Evolutionary conservation across 2,113 vertebrate species (phyloP).

Genomic region (Speoplatyrhinus poulsoni): DNA sequence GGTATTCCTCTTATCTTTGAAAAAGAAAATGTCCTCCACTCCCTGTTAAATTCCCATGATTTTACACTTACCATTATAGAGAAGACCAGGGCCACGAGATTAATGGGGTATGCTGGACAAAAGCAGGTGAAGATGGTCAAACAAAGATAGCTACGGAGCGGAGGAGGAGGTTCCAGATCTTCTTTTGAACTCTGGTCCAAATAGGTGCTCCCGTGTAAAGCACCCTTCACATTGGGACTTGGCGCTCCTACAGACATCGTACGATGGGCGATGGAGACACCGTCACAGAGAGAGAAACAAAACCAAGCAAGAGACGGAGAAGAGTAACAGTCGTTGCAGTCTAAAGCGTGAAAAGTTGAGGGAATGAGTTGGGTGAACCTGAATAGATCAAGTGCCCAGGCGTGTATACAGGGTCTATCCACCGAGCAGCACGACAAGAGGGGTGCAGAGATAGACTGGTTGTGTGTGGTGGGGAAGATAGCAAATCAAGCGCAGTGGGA

Average conservation of each 20-base stretch:
- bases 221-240: slow-evolving; percentile 73
- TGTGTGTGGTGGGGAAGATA: slow-evolving; percentile 17
- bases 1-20: no score
- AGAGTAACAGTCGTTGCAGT: no score
- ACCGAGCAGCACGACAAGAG: neutral
- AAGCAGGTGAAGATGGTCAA: slow-evolving; percentile 86
- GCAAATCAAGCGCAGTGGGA: slow-evolving; percentile 24
- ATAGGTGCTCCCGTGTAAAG: slow-evolving; percentile 76
- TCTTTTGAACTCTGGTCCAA: slow-evolving; percentile 67
- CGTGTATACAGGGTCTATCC: neutral
- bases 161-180: slow-evolving; percentile 67
- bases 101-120: slow-evolving; percentile 89
- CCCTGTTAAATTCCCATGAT: neutral
- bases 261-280: neutral
- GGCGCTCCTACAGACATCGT: slow-evolving; percentile 78
- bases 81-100: slow-evolving; percentile 87
- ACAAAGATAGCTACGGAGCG: slow-evolving; percentile 81
- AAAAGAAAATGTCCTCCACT: neutral
- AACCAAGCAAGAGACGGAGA: neutral
- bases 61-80: slow-evolving; percentile 85
- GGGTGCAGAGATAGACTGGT: neutral
- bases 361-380: neutral
- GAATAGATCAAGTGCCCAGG: neutral
- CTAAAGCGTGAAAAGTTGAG: neutral
- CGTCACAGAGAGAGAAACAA: neutral